phyloP scores from a whole-genome alignment of 2,113 vertebrate species.

The Megaceryle torquata region DNA sequence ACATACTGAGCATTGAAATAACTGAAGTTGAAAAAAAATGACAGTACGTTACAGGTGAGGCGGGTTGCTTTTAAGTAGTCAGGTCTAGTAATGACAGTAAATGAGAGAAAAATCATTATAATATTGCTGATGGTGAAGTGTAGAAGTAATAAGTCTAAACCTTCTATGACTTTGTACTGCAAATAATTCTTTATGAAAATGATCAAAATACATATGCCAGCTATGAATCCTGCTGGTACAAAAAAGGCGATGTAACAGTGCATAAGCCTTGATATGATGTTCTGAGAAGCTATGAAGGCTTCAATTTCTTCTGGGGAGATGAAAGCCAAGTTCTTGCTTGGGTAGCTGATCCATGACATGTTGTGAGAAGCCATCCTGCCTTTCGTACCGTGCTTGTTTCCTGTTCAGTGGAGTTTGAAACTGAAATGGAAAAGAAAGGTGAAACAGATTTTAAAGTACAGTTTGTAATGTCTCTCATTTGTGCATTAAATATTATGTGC shows the following conservation, averaged over 20 bases:
- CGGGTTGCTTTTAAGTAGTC: constrained; percentile 59
- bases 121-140: constrained; percentile 73
- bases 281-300: constrained; percentile 60
- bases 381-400: neutral
- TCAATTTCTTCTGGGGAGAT: neutral
- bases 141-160: constrained; percentile 69
- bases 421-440: neutral
- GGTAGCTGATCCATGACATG: constrained; percentile 65
- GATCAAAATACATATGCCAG: constrained; percentile 68
- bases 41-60: constrained; percentile 70
- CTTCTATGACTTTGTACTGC: constrained; percentile 10
- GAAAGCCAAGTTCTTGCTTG: constrained; percentile 33
- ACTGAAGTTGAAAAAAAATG: constrained; percentile 74
- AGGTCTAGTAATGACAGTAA: constrained; percentile 73
- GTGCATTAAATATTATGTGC: neutral
- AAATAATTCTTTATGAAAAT: constrained; percentile 70
- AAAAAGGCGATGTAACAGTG: constrained; percentile 71
- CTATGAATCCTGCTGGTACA: constrained; percentile 66
- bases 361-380: constrained; percentile 57
- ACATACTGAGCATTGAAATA: constrained; percentile 73
- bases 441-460: neutral
- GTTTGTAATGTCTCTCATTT: neutral
- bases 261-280: constrained; percentile 71
- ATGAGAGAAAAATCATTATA: constrained; percentile 74
- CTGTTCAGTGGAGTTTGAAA: neutral